These are phyloP conservation scores for Chymomyza costata DNA, from an alignment of 1,140 invertebrate genomes.

Conservation along the genomic window DNA sequence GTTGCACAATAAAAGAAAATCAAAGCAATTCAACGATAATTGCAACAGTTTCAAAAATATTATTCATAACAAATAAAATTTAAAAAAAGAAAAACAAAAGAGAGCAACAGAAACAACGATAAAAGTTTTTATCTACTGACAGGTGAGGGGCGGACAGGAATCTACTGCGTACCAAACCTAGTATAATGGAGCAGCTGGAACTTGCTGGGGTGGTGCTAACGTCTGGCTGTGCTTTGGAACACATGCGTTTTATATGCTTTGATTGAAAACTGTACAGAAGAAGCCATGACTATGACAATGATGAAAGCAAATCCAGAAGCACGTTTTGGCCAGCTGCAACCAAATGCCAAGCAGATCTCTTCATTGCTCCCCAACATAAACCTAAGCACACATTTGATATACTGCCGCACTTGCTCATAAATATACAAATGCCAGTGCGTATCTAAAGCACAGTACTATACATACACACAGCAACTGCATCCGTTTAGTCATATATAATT, in stretches of 20 bases:
- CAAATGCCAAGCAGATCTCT: neutral
- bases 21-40: slow-evolving; percentile 46
- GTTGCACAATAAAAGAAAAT: slow-evolving; percentile 31
- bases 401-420: neutral
- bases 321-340: neutral
- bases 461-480: slow-evolving; percentile 3
- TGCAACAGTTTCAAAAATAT: slow-evolving; percentile 33
- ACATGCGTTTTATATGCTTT: too few species aligned
- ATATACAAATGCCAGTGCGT: too few species aligned
- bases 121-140: neutral
- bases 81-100: slow-evolving; percentile 12
- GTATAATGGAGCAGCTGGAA: neutral
- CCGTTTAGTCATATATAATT: slow-evolving; percentile 4
- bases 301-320: neutral
- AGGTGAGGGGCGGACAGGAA: slow-evolving; percentile 1
- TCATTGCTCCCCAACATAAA: neutral
- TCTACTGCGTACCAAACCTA: neutral
- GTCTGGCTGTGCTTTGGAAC: too few species aligned
- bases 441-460: slow-evolving; percentile 13
- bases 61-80: slow-evolving; percentile 17
- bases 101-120: neutral
- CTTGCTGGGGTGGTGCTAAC: too few species aligned
- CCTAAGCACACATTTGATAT: slow-evolving; percentile 3
- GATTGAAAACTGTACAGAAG: slow-evolving; percentile 10
- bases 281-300: too few species aligned